Evolutionary conservation across 2,888 invertebrate genomes (phyloP).

Genomic region (Dilophus febrilis): DNA sequence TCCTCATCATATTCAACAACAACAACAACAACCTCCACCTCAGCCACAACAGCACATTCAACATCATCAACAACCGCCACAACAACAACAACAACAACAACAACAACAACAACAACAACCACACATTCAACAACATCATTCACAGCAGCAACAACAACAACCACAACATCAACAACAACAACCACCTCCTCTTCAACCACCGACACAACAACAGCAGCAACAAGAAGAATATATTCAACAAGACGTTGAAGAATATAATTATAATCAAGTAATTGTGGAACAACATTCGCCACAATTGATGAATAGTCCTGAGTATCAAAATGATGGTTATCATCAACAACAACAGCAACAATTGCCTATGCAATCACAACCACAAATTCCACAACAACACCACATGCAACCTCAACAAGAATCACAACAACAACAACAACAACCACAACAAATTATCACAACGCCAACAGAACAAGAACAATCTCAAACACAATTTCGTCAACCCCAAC

Average conservation of each 20-base stretch:
- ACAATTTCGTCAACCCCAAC: constrained; percentile 32
- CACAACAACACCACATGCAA: constrained; percentile 7
- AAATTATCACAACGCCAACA: constrained; percentile 5
- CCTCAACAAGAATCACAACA: neutral
- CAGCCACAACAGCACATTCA: too few relatives aligned
- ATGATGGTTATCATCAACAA: neutral
- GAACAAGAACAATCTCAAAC: constrained; percentile 18
- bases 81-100: neutral
- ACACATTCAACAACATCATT: constrained; percentile 3
- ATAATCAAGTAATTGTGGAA: neutral
- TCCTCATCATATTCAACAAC: constrained; percentile 7
- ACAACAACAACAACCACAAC: constrained; percentile 5
- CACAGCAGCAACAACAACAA: constrained; percentile 7
- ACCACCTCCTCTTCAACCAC: constrained; percentile 4
- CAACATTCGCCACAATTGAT: neutral
- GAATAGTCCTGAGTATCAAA: neutral
- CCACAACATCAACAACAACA: constrained; percentile 6
- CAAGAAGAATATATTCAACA: neutral
- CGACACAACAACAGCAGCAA: constrained; percentile 4
- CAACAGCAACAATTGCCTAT: neutral
- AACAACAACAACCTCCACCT: constrained; percentile 5
- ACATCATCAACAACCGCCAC: neutral
- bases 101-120: constrained; percentile 8
- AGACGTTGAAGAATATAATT: neutral
- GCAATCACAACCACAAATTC: neutral